Base-by-base conservation (phyloP, 2,888 invertebrate genomes). In the Oscheius sp. region DNA sequence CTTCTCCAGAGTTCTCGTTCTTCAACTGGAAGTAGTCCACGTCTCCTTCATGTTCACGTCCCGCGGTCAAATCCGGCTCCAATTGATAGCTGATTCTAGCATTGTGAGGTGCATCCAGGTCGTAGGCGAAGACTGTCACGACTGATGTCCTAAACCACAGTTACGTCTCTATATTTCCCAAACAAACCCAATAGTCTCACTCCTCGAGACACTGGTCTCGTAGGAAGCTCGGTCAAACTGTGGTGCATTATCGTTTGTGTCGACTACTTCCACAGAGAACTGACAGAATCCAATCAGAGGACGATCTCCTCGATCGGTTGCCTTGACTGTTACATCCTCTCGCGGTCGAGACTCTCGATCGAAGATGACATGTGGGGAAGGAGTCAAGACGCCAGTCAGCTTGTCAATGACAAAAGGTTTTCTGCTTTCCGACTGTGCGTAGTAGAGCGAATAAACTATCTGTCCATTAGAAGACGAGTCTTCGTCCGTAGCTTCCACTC, bases 191-290 rank as follows among this genome's bases (percentile, higher is more conserved):
- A 83, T 73, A 7, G 82, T 68, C 74, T 81, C 82, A 10, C 74
- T 73, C 29, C 85, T 48, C 7, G 79, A 81, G 7, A 90, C 86
- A 42, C 85, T 81, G 2, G 90, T 86, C 63, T 88, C 85, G 29
- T 90, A 90, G 35, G 80, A 81, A 2, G 89, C 78, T 80, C 89
- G 74, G 88, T 86, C 76, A 92, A 99, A 98, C 91, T 95, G 95
- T 81, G 98, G 98, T 80, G 96, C 95, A 92, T 99, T 98, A 93
- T 99, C 99, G 93, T 99, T 99, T 92, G 96, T 96, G 92, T 99
- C 98, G 87, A 96, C 96, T 90, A 98, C 96, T 92, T 96, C 96
- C 62, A 96, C 96, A 91, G 96, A 96, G 90, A 99, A 98, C 7
- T 97, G 97, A 90, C 99, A 99, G 82, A 97, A 96, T 37, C 97